A percentile compares a stretch with the other conserved stretches of the same genome.
Conservation (phyloP, 2,113 vertebrate species). For the Mustelus asterias region DNA sequence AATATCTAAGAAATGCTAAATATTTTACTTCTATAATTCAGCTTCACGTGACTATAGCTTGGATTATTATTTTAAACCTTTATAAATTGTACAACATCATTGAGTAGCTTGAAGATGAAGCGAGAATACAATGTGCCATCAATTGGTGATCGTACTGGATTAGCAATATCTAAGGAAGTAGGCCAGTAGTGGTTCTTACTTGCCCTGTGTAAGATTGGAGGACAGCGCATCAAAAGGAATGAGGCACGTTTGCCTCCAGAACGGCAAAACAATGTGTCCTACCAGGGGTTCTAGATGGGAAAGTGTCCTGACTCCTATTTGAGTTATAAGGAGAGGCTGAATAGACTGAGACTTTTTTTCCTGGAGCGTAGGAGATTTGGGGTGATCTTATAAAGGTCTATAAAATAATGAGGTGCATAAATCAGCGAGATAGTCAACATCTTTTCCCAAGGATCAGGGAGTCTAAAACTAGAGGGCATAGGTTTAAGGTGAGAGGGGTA, state of each 20-base stretch:
- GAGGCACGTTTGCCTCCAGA: neutral
- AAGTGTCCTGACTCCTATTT: neutral
- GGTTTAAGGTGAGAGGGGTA: too few relatives aligned
- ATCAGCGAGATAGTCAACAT: too few relatives aligned
- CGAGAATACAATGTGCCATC: neutral
- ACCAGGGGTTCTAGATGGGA: neutral
- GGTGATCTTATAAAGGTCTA: too few relatives aligned
- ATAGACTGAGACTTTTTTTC: too few relatives aligned
- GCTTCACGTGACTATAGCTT: neutral
- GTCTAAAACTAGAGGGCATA: too few relatives aligned
- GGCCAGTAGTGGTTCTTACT: neutral
- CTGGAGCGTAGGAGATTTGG: too few relatives aligned
- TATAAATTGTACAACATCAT: neutral
- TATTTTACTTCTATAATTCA: neutral
- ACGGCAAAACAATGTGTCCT: neutral
- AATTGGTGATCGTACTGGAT: neutral
- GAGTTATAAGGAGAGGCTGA: too few relatives aligned
- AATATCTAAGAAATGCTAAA: neutral
- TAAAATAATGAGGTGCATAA: too few relatives aligned
- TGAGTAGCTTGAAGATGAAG: neutral
- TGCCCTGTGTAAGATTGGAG: neutral
- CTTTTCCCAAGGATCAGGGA: too few relatives aligned
- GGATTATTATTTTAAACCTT: neutral
- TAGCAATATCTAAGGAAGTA: neutral
- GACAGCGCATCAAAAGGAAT: neutral